A percentile compares a stretch with the other conserved stretches of the same genome.
These are phyloP conservation scores for Callipepla squamata DNA, from an alignment of 2,113 vertebrate species.

Conservation along the genomic window DNA sequence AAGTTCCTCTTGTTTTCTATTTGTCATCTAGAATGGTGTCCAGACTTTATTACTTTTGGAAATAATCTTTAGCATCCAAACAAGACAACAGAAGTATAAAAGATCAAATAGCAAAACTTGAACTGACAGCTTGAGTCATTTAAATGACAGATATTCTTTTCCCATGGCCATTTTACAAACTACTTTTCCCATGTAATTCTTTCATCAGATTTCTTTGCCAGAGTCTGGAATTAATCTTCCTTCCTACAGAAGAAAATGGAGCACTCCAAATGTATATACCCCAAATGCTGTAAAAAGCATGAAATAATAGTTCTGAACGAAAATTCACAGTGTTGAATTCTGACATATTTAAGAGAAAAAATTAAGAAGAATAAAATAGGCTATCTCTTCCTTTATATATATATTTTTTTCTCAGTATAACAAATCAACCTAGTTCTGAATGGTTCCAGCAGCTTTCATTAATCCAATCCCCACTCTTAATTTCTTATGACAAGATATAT, in stretches of 20 bases:
- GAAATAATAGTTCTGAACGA: not conserved
- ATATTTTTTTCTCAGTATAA: not conserved
- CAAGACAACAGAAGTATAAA: not conserved
- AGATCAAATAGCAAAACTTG: not conserved
- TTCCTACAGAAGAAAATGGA: not conserved
- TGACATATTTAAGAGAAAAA: not conserved
- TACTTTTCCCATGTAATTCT: not conserved
- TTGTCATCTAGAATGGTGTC: not conserved
- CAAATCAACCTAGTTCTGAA: not conserved
- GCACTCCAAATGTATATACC: not conserved
- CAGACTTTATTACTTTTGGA: not conserved
- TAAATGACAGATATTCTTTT: not conserved
- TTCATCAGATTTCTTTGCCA: not conserved
- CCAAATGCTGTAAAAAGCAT: not conserved
- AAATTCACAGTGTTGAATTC: not conserved
- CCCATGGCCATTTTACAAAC: not conserved
- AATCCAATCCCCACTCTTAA: not conserved
- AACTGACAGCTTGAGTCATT: not conserved
- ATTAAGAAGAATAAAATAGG: not conserved
- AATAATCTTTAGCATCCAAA: not conserved
- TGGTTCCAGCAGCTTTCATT: not conserved
- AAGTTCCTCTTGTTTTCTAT: not conserved
- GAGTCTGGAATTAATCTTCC: not conserved
- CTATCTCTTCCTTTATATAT: not conserved
- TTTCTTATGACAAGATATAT: not conserved